Evolutionary conservation across 2,888 invertebrate species (phyloP), one percentile per base, ranked within the genome.

Genomic region (Alloplasta piceator): DNA sequence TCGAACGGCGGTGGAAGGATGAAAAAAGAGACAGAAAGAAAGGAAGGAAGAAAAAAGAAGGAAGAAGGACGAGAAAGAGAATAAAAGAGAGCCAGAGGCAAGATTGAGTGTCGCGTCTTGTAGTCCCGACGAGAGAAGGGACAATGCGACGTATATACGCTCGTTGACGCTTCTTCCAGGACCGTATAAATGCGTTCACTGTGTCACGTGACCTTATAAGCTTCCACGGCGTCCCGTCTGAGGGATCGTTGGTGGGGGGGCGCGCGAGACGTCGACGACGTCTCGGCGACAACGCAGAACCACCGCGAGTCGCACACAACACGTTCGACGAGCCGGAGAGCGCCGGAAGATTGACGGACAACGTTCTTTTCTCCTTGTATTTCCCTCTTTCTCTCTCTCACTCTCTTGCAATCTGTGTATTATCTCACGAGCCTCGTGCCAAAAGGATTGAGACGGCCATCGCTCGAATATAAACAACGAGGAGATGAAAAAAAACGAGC

Each of bases 191-290:
- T 77, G 77, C 80, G 77, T 67, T 58, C 50, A 66, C 71, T 71
- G 71, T 80, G 80, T 76, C 76, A 77, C 64, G 71, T 77, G 77
- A 77, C 77, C 77, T 77, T 77, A 77, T 64, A 64, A 43, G 66
- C 66, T 66, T 63, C 46, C 46, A 9, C 16, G 61, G 77, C 66
- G 48, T 52, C 77, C 26, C 26, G 26, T 26, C 26, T 26, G 26
- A 26, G 26, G 26, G 26, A 26, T 26, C 26, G 26, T 50, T 41
- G 36, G 52, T 56, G 71, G 66, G 77, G 66, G 64, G 64, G 71
- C 50, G 77, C 71, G 70, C 60, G 52, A 55, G 68, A 61, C 61
- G 61, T 55, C 67, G 55, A 67, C 64, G 50, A 66, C 66, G 66
- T 38, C 26, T 26, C 39, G 66, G 36, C 36, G 64, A 66, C 50